These are phyloP conservation scores for Lycocerus yunnanus DNA, from an alignment of 2,888 invertebrate genomes.

Conservation along the genomic window DNA sequence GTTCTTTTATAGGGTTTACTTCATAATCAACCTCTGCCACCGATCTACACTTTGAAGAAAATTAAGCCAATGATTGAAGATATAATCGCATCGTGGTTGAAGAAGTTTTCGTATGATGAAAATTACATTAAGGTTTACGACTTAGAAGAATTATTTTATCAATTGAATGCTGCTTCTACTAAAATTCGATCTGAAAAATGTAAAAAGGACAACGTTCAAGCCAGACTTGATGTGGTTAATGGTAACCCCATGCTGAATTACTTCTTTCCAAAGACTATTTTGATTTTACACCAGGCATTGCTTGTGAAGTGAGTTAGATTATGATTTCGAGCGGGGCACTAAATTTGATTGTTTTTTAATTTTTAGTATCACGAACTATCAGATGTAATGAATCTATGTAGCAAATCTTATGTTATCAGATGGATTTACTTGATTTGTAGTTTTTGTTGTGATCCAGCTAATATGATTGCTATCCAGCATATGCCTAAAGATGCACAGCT, in stretches of 20 bases:
- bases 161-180: conserved; percentile 37
- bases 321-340: background rate
- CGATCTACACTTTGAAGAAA: background rate
- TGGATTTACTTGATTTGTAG: conserved; percentile 55
- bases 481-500: conserved; percentile 41
- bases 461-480: conserved; percentile 51
- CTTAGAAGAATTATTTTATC: conserved; percentile 44
- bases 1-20: background rate
- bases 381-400: conserved; percentile 50
- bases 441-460: conserved; percentile 44
- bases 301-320: conserved; percentile 47
- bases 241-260: conserved; percentile 38
- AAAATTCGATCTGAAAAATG: background rate
- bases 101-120: background rate
- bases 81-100: background rate
- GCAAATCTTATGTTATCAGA: conserved; percentile 53
- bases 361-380: conserved; percentile 52
- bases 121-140: conserved; percentile 42
- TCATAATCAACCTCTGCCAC: background rate
- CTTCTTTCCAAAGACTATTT: conserved; percentile 49
- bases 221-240: conserved; percentile 18
- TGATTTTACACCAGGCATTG: conserved; percentile 43
- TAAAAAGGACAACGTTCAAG: background rate
- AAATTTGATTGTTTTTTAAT: background rate
- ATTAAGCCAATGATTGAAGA: background rate